Base-by-base conservation (phyloP, 2,888 invertebrate genomes). In the Lingula anatina region DNA sequence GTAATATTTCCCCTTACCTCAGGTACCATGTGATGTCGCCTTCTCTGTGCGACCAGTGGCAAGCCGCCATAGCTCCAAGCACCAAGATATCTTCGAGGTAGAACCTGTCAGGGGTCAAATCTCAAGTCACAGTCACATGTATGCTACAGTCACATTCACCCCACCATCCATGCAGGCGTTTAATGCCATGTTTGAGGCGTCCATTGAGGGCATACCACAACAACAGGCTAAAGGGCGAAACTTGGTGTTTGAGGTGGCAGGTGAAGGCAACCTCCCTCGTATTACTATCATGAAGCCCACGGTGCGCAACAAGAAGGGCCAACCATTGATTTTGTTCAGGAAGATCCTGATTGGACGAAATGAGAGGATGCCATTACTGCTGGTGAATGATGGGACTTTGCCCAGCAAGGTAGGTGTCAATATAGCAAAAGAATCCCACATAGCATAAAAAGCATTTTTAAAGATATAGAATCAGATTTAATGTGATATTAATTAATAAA, bases 181-280 rank as follows among this genome's bases (percentile, higher is more conserved):
- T 64, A 67, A 55, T 54, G 69, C 72, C 24, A 59, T 63, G 3
- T 76, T 77, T 61, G 76, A 77, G 41, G 75, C 74, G 9, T 55
- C 61, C 21, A 61, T 77, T 48, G 73, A 72, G 50, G 65, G 69
- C 3, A 51, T 66, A 9, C 53, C 69, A 7, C 64, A 61, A 25
- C 71, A 64, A 49, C 71, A 70, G 55, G 62, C 65, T 23, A 68
- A 67, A 46, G 68, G 69, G n/a, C 65, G 64, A 47, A 65, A 66
- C 20, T 61, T 77, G 44, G 62, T 59, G 15, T 77, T 77, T 64
- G 76, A 77, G 53, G 53, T 77, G 24, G 54, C 61, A 4, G 78
- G 78, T 9, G 77, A 77, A 39, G 77, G 77, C 15, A 76, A 75
- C 56, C 61, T 78, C 39, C 78, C 78, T 1, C 56, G 75, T 20